Conservation (phyloP, 1,140 invertebrate species). For the Drosophila saltans region DNA sequence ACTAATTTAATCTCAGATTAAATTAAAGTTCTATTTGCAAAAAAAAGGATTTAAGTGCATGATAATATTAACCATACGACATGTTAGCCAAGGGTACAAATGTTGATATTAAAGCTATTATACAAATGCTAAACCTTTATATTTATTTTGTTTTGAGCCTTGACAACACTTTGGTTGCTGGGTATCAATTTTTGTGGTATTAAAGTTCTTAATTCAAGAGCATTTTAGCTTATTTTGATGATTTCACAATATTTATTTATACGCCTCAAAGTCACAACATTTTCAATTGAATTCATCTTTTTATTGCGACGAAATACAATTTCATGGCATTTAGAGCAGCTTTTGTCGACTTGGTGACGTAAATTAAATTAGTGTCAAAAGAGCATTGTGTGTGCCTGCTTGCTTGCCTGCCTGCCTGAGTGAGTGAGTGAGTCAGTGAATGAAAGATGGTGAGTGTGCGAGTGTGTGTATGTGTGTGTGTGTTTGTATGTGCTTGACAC, state of each 20-base stretch:
- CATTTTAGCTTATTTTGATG: constrained; percentile 7
- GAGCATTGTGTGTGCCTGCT: constrained; percentile 65
- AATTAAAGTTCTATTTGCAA: no score
- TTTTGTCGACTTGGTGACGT: constrained; percentile 50
- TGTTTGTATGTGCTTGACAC: constrained; percentile 74
- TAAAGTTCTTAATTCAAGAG: neutral
- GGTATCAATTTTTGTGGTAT: neutral
- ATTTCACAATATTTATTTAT: constrained; percentile 8
- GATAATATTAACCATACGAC: no score
- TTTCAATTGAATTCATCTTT: constrained; percentile 44
- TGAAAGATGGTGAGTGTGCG: neutral
- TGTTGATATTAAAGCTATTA: neutral
- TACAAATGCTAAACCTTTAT: neutral
- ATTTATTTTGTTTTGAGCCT: neutral
- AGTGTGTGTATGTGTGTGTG: constrained; percentile 38
- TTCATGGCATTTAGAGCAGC: constrained; percentile 62
- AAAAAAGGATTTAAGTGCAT: no score
- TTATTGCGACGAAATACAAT: constrained; percentile 53
- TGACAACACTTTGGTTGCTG: neutral
- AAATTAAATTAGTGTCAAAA: constrained; percentile 81
- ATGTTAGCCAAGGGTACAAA: no score
- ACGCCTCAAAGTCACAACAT: constrained; percentile 14
- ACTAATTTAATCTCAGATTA: no score
- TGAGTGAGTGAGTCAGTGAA: constrained; percentile 11
- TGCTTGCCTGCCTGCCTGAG: constrained; percentile 5